Conservation (phyloP, 2,888 invertebrate genomes). For the Sminthurinus aureus region DNA sequence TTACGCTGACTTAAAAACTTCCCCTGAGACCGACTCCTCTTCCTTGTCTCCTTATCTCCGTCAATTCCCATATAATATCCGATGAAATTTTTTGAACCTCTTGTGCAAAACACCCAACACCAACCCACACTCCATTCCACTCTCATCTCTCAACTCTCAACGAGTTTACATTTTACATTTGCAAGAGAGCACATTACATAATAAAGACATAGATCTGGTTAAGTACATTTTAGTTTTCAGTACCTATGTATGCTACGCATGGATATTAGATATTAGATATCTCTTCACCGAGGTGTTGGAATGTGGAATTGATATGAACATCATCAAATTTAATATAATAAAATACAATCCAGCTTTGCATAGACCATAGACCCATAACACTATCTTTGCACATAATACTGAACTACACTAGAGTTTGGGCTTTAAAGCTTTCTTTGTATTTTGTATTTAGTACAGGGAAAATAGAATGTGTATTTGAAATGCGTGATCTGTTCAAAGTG, state of each 20-base stretch:
- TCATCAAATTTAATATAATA: not conserved
- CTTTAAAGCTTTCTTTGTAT: no score
- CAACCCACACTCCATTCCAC: no score
- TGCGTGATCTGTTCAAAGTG: not conserved
- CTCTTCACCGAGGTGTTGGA: constrained; percentile 9
- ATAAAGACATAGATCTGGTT: not conserved
- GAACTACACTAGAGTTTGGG: not conserved
- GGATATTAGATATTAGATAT: not conserved
- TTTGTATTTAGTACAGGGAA: no score
- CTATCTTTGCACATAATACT: not conserved
- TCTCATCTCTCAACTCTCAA: no score
- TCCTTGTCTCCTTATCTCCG: not conserved
- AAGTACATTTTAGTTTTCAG: constrained; percentile 9
- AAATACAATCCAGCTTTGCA: not conserved
- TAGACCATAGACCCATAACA: not conserved
- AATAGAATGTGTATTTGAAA: not conserved
- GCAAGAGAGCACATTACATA: not conserved
- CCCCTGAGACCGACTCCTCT: not conserved
- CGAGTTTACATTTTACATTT: no score
- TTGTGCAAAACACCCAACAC: not conserved
- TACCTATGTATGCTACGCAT: not conserved
- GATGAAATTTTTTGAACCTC: not conserved
- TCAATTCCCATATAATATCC: not conserved
- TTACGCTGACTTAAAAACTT: not conserved
- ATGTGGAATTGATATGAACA: constrained; percentile 7